Conservation (phyloP, 1,140 invertebrate species). For the Drosophila insularis region DNA sequence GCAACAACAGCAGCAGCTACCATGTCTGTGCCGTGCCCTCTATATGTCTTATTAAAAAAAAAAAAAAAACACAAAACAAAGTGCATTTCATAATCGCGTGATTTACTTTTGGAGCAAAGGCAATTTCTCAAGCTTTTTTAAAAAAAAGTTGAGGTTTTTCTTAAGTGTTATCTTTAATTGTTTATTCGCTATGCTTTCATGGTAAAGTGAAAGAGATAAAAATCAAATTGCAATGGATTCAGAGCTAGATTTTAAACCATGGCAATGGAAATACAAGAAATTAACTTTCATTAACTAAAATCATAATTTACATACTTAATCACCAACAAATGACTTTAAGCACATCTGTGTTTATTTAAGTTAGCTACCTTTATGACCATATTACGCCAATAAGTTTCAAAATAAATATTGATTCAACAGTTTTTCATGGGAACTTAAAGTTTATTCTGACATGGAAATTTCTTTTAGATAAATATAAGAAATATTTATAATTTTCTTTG, state of each 20-base stretch:
- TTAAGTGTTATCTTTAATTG: slow-evolving; percentile 2
- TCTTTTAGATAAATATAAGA: too few relatives aligned
- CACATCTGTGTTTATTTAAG: too few relatives aligned
- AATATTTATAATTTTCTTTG: too few relatives aligned
- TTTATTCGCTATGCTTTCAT: slow-evolving; percentile 7
- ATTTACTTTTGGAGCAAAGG: slow-evolving; percentile 24
- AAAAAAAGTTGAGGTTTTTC: background rate
- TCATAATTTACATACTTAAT: background rate
- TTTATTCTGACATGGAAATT: too few relatives aligned
- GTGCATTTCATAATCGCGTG: slow-evolving; percentile 53
- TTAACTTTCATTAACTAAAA: background rate
- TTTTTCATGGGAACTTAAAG: too few relatives aligned
- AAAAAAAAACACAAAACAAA: slow-evolving; percentile 22
- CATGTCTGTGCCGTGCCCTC: background rate
- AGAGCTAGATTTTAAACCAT: background rate
- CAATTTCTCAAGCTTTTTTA: background rate
- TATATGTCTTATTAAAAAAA: background rate
- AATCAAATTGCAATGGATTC: background rate
- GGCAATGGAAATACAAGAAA: background rate
- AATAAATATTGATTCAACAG: too few relatives aligned
- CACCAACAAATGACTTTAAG: background rate
- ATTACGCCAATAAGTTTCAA: too few relatives aligned
- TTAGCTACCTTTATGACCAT: too few relatives aligned
- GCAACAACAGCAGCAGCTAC: background rate
- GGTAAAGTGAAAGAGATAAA: background rate